Base-by-base conservation (phyloP, 2,113 vertebrate genomes). In the Ctenodactylus gundi region DNA sequence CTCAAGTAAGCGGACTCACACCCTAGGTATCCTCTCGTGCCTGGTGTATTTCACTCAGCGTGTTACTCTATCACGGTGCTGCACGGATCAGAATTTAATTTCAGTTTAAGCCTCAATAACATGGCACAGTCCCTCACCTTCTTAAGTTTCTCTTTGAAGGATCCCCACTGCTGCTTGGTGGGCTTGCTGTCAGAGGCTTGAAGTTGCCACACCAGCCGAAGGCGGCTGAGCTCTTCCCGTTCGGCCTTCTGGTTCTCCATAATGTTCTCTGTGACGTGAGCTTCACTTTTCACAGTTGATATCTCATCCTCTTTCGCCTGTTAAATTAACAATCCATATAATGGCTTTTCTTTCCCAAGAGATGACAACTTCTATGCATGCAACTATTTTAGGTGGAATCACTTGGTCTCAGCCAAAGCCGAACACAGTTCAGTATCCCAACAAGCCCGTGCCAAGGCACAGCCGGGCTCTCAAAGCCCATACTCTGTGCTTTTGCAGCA, bases 61-160 rank as follows among this genome's bases (percentile, higher is more conserved):
- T 55, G 21, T 31, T 20, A 4, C 8, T 64, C 39, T 21, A 68
- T 39, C 46, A 53, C 15, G 14, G 34, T 55, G 12, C 31, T n/a
- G 58, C 67, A 27, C 9, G 11, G 5, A 46, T 34, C 41, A 75
- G 75, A 70, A 83, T 58, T 31, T 44, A 31, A 34, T 89, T 90
- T 57, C 46, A 75, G 51, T 68, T 17, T 53, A 29, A 67, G 15
- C 20, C 31, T 39, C 14, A 68, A 8, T 34, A 49, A 25, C 14
- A 29, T 3, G 44, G 21, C n/a, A 68, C 14, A 1, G 7, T n/a
- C 49, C 77, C 97, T 97, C 97, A 99, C 99, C 57, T 95, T 98
- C 97, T 97, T 98, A 0, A 99, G 96, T 72, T 98, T 98, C 49
- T 99, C 99, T 97, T 99, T 98, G 96, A 99, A 98, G 39, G 98